phyloP scores from a whole-genome alignment of 2,888 invertebrate genomes.

The Eilema caniola region DNA sequence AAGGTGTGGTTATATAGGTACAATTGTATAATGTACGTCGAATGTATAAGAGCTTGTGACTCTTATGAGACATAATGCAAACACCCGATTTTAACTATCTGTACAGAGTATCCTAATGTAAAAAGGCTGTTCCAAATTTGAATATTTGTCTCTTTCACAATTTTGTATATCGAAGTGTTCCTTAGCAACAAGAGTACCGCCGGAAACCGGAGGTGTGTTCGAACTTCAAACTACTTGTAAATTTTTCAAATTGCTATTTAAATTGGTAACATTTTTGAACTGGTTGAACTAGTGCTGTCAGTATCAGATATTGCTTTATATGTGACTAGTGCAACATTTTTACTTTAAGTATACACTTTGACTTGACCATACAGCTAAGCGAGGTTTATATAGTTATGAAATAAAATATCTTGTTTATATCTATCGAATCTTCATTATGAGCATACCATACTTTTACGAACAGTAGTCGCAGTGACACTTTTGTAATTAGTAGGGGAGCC shows the following conservation, averaged over 20 bases:
- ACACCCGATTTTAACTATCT: neutral
- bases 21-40: neutral
- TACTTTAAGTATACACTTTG: too few species aligned
- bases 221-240: neutral
- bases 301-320: neutral
- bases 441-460: too few species aligned
- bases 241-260: neutral
- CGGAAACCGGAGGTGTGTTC: neutral
- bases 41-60: neutral
- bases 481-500: too few species aligned
- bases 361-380: neutral
- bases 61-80: neutral
- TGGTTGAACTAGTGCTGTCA: neutral
- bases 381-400: neutral
- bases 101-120: neutral
- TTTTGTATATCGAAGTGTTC: neutral
- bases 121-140: neutral
- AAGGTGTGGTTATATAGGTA: constrained; percentile 36
- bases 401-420: neutral
- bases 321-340: neutral
- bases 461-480: too few species aligned
- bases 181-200: neutral
- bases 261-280: neutral
- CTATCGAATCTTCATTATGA: too few species aligned
- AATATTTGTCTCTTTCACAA: neutral